Base-by-base conservation (phyloP, 1,140 invertebrate genomes). In the Dreissena polymorpha region DNA sequence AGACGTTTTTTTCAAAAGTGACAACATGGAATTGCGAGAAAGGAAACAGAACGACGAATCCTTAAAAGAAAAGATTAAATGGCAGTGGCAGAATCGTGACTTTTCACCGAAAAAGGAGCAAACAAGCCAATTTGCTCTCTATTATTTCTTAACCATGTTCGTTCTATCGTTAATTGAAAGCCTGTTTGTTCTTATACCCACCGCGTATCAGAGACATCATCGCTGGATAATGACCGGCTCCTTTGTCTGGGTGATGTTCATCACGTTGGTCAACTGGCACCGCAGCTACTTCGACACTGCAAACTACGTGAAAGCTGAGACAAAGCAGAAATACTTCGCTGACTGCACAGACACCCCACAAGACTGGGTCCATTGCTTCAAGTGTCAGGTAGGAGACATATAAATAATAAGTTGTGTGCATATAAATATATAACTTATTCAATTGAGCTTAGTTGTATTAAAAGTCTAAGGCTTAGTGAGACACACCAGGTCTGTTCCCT, bases 91-190 rank as follows among this genome's bases (percentile, higher is more conserved):
- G 16, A 72, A 78, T 23, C 65, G 60, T n/a, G 81, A 83, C 63
- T 83, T 83, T 63, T 63, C 72, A 23, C 81, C 81, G 67, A 68
- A 69, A 71, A 68, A 83, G 53, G 53, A 76, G 39, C 50, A 83
- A 18, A 18, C 67, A 0, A 76, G 65, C 50, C n/a, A 53, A 10
- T 49, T 83, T 27, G 51, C 64, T 7, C 70, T 83, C 72, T 63
- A 60, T 25, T 63, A 76, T 50, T 83, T 83, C 67, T 76, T 76
- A 55, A 39, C 76, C 13, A 68, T 75, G 64, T 27, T 57, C 23
- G 8, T 71, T 0, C 67, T 16, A 6, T 49, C 75, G 13, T 39
- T 76, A 27, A 27, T 74, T 76, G 81, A 83, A 53, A 25, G 21
- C 25, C 39, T 76, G 21, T 70, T 76, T 23, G 18, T 27, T 57